Evolutionary conservation across 2,888 invertebrate species (phyloP).

Genomic region (Eristalinus sepulchralis): DNA sequence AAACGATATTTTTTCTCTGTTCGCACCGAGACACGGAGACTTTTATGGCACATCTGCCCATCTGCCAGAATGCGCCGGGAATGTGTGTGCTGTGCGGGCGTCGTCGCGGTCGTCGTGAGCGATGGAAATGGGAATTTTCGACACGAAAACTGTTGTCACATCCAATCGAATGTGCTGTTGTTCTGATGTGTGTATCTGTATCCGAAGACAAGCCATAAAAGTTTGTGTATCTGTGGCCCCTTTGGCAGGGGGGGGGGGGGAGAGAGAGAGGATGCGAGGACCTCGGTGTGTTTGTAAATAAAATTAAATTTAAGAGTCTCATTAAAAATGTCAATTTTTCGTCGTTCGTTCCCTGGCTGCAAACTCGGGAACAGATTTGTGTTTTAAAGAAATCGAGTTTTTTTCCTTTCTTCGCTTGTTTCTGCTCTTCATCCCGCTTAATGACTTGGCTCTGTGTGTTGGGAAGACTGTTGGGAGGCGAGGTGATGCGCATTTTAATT

Average conservation of each 20-base stretch:
- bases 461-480: conserved; percentile 43
- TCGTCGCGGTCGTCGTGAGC: conserved; percentile 10
- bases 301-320: conserved; percentile 67
- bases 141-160: conserved; percentile 51
- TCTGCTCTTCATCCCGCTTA: conserved; percentile 22
- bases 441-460: background rate
- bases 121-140: conserved; percentile 40
- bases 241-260: background rate
- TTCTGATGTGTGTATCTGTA: background rate
- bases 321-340: conserved; percentile 63
- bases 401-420: background rate
- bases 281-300: conserved; percentile 60
- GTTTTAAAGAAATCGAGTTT: conserved; percentile 17
- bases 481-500: conserved; percentile 46
- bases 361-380: conserved; percentile 22
- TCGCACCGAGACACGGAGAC: conserved; percentile 3
- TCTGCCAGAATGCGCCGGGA: background rate
- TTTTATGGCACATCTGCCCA: conserved; percentile 23
- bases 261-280: background rate
- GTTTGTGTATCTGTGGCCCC: background rate
- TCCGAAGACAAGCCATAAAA: background rate
- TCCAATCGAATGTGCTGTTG: conserved; percentile 30
- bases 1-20: conserved; percentile 29
- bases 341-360: conserved; percentile 19
- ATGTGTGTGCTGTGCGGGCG: background rate